Conservation (phyloP, 1,140 invertebrate genomes). For the Acromyrmex heyeri region DNA sequence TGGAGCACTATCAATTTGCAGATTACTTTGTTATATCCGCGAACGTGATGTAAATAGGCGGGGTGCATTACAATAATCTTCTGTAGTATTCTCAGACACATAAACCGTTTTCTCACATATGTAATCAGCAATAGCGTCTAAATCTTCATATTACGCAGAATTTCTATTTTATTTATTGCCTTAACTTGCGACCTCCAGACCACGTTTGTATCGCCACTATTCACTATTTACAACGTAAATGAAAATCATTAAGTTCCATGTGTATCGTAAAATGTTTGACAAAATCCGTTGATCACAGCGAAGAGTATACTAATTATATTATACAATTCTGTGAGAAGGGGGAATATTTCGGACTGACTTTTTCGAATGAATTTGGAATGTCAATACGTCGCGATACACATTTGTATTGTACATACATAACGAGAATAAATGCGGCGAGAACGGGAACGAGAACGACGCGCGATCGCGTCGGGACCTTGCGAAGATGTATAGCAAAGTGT, state of each 20-base stretch:
- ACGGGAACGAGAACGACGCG: background rate
- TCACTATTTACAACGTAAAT: constrained; percentile 24
- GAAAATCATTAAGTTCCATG: constrained; percentile 22
- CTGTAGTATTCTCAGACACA: constrained; percentile 46
- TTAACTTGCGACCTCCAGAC: constrained; percentile 11
- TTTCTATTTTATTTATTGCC: constrained; percentile 52
- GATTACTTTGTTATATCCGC: constrained; percentile 54
- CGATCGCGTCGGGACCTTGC: background rate
- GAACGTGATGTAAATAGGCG: constrained; percentile 42
- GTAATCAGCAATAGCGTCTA: constrained; percentile 40
- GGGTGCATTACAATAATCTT: constrained; percentile 54
- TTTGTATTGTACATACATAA: constrained; percentile 43
- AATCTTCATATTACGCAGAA: constrained; percentile 41
- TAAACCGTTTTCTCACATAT: constrained; percentile 47
- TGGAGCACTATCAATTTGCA: constrained; percentile 47
- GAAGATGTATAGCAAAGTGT: background rate
- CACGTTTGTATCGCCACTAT: background rate
- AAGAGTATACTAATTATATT: background rate
- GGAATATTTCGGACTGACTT: constrained; percentile 16
- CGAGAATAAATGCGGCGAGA: constrained; percentile 13
- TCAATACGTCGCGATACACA: constrained; percentile 34
- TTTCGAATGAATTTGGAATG: background rate
- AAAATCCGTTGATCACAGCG: constrained; percentile 25
- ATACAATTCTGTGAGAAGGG: background rate
- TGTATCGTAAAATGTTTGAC: constrained; percentile 14